Percentiles rank a stretch among this genome's conserved stretches.
phyloP scores from a whole-genome alignment of 2,888 invertebrate species.

The Drosophila neotestacea region DNA sequence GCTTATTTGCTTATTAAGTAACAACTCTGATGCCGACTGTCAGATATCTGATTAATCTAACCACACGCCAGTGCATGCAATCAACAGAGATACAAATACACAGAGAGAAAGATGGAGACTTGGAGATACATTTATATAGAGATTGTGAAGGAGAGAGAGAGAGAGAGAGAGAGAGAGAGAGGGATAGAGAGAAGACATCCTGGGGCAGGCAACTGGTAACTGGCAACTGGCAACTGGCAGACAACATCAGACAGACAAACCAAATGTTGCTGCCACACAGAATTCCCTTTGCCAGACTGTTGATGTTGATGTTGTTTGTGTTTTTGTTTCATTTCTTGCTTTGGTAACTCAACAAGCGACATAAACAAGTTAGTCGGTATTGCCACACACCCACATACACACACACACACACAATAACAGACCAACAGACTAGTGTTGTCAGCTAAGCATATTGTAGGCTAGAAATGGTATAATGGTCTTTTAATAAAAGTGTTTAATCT shows the following conservation, averaged over 20 bases:
- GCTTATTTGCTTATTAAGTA: conserved; percentile 43
- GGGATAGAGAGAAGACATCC: background rate
- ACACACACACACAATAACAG: conserved; percentile 9
- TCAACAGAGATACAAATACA: conserved; percentile 18
- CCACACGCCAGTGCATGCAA: conserved; percentile 33
- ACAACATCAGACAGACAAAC: conserved; percentile 32
- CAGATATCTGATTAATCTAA: conserved; percentile 46
- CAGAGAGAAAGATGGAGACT: no score
- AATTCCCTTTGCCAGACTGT: background rate
- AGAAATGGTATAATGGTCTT: no score
- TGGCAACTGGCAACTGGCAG: conserved; percentile 27
- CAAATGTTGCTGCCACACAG: conserved; percentile 20
- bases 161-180: background rate
- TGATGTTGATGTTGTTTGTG: conserved; percentile 17
- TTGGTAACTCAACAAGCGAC: conserved; percentile 37
- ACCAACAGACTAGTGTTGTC: no score
- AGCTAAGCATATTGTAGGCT: no score
- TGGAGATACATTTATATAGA: no score
- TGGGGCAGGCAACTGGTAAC: conserved; percentile 11
- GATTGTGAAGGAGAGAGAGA: no score
- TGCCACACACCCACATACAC: conserved; percentile 14
- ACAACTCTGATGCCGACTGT: conserved; percentile 32
- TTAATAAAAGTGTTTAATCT: no score
- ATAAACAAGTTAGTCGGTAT: conserved; percentile 38
- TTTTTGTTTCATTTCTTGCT: conserved; percentile 26